Conservation (phyloP, 2,888 invertebrate genomes). For the Serripes groenlandicus region DNA sequence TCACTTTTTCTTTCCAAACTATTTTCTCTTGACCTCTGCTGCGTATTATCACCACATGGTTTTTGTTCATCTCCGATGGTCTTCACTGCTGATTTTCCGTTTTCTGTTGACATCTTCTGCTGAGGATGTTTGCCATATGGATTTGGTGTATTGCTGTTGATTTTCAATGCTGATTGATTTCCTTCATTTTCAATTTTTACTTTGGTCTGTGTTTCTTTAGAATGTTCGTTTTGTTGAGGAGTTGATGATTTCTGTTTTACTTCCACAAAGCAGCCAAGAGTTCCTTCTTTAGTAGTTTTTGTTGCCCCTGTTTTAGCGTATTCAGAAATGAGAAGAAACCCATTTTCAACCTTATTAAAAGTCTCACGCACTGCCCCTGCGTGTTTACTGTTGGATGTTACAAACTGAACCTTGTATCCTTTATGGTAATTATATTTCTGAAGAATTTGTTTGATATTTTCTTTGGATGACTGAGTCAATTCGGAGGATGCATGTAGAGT, state of each 20-base stretch:
- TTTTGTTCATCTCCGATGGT: too few species aligned
- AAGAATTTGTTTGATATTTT: not conserved
- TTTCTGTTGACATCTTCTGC: not conserved
- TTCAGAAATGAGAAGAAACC: not conserved
- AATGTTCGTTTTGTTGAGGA: not conserved
- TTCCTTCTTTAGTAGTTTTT: not conserved
- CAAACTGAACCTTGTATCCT: not conserved
- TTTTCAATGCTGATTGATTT: not conserved
- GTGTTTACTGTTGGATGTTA: not conserved
- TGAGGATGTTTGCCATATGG: not conserved
- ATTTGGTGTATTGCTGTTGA: not conserved
- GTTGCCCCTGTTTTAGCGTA: not conserved
- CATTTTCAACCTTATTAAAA: not conserved
- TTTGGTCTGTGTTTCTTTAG: not conserved
- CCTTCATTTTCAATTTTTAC: not conserved
- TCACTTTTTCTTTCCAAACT: not conserved
- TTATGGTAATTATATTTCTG: slow-evolving; percentile 5
- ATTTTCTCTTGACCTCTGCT: not conserved
- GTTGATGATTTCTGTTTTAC: not conserved
- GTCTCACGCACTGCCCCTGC: not conserved
- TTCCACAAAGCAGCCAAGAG: slow-evolving; percentile 9
- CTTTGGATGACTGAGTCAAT: not conserved
- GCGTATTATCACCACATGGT: too few species aligned
- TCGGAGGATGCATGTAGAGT: not conserved
- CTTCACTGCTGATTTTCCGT: not conserved